Percentiles rank a stretch among this genome's conserved stretches.
Evolutionary conservation across 2,888 invertebrate genomes (phyloP).

Genomic region (Leucozona laternaria): DNA sequence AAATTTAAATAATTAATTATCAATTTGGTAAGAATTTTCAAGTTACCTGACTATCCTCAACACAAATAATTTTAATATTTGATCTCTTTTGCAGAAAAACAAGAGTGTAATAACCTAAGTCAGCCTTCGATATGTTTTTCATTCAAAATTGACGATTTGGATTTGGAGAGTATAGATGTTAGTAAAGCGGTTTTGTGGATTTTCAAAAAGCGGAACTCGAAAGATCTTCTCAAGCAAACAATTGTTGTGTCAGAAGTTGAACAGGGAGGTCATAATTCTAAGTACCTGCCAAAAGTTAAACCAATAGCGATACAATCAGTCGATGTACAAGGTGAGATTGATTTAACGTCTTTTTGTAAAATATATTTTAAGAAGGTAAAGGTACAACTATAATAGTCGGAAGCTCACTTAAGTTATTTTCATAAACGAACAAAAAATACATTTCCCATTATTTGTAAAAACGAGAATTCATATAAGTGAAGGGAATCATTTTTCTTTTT

Average conservation of each 20-base stretch:
- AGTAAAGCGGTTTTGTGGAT: conserved; percentile 92
- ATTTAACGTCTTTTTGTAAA: not conserved
- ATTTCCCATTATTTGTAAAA: too few species aligned
- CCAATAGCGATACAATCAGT: conserved; percentile 92
- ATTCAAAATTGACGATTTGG: conserved; percentile 90
- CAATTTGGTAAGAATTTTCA: too few species aligned
- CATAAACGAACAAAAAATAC: too few species aligned
- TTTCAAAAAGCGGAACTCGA: conserved; percentile 85
- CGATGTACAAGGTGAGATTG: conserved; percentile 86
- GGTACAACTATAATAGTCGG: too few species aligned
- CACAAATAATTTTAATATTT: too few species aligned
- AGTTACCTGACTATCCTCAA: too few species aligned
- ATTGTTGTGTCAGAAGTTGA: conserved; percentile 92
- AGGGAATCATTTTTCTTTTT: too few species aligned
- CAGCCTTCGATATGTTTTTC: conserved; percentile 90
- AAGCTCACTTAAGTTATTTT: too few species aligned
- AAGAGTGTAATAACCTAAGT: conserved; percentile 83
- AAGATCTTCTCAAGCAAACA: conserved; percentile 84
- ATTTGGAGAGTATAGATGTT: conserved; percentile 90
- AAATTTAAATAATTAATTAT: too few species aligned
- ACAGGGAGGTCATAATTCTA: conserved; percentile 87
- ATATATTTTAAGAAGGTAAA: not conserved
- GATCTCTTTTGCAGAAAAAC: conserved; percentile 83
- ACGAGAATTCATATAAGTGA: too few species aligned
- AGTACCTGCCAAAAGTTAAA: conserved; percentile 90